Evolutionary conservation across 2,888 invertebrate species (phyloP).

Genomic region (Spatulosminthurus flaviceps): DNA sequence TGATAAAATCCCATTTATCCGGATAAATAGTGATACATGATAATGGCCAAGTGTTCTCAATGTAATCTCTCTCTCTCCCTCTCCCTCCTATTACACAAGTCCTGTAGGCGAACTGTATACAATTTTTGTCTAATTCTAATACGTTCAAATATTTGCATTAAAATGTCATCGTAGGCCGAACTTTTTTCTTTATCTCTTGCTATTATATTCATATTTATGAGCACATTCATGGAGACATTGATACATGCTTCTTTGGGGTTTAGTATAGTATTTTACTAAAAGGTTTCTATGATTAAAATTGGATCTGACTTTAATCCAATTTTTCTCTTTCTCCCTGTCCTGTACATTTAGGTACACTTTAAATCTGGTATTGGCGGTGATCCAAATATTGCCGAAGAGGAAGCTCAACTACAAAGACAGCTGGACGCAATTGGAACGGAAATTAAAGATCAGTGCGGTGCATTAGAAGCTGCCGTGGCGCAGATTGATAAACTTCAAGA

Average conservation of each 20-base stretch:
- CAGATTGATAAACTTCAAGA: slow-evolving; percentile 89
- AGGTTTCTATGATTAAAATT: not conserved
- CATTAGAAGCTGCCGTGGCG: slow-evolving; percentile 78
- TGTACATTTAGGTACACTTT: slow-evolving; percentile 89
- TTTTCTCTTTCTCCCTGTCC: not conserved
- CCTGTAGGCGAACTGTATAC: too few species aligned
- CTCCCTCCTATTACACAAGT: too few species aligned
- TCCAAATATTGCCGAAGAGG: slow-evolving; percentile 77
- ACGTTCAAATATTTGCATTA: too few species aligned
- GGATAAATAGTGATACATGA: too few species aligned
- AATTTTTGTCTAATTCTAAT: too few species aligned
- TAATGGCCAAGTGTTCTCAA: too few species aligned
- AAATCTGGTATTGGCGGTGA: slow-evolving; percentile 83
- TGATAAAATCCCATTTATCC: too few species aligned
- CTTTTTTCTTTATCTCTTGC: not conserved
- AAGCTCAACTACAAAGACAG: slow-evolving; percentile 75
- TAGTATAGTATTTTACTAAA: too few species aligned
- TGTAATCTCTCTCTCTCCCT: too few species aligned
- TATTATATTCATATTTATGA: not conserved
- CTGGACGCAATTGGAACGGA: slow-evolving; percentile 74
- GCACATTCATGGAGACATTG: too few species aligned
- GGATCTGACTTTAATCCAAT: not conserved
- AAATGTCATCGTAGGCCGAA: too few species aligned
- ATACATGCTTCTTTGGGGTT: too few species aligned
- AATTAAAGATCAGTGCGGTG: slow-evolving; percentile 74